Evolutionary conservation across 2,797 vertebrate genomes (phyloP), one percentile per base, ranked within the genome.

Genomic region (Emydoidea blandingii): DNA sequence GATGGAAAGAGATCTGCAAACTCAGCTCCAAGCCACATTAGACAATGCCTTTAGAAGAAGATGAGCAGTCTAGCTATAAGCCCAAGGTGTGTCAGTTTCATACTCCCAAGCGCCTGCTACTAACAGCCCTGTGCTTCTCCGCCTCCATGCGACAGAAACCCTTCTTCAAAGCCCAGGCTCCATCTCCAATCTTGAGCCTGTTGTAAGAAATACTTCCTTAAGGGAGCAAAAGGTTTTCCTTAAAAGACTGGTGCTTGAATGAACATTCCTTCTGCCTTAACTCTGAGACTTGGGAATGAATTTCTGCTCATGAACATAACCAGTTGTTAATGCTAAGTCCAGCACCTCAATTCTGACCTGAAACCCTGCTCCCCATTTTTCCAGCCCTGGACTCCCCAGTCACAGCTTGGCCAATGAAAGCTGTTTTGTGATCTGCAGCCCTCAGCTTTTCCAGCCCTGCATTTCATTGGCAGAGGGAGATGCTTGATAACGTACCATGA

Each of bases 231-330:
- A 65, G 16, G 62, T 65, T 65, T 65, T n/a, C 34, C 34, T 47
- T 54, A 47, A 37, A 44, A 54, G 78, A 16, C 89, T 47, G 57
- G 12, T 4, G 1, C 81, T 53, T 65, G 81, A 11, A 8, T 81
- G 82, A 81, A 80, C 54, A 83, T 85, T 56, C 81, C 57, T n/a
- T 52, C 41, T 53, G 3, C 2, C 87, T 80, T 54, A 68, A 88
- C 29, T 81, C 72, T 65, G 85, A 85, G 89, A 91, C 76, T 50
- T 3, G 50, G 47, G 93, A 85, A 11, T 57, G 92, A 62, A 94
- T 95, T 95, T 80, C 93, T 94, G 91, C 94, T 59, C 49, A 50
- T 89, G 4, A 72, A 49, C 85, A n/a, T 74, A 89, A 79, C 54
- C 81, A 31, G 8, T 50, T 83, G n/a, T 53, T 19, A 50, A 72